Conservation (phyloP, 2,888 invertebrate species). For the Pecten maximus region DNA sequence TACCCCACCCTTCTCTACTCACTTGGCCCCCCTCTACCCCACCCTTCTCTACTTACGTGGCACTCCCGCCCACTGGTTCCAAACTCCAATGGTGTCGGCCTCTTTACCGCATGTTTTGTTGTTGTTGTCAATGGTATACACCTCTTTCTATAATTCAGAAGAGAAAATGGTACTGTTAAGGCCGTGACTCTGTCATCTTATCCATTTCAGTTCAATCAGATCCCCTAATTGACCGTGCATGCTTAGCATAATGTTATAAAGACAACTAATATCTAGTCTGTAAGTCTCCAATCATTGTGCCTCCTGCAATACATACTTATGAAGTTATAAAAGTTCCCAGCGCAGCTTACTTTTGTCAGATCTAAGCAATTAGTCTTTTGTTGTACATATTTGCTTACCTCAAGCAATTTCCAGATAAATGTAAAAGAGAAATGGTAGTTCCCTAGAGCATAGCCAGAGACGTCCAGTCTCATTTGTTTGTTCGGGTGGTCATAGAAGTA, state of each 20-base stretch:
- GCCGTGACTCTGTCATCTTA: no score
- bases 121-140: background rate
- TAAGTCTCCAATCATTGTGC: no score
- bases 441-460: background rate
- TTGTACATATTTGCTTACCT: background rate
- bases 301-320: no score
- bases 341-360: no score
- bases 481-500: background rate
- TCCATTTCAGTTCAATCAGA: no score
- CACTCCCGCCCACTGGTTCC: background rate
- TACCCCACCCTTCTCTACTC: background rate
- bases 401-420: background rate
- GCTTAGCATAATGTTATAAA: no score
- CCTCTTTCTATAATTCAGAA: background rate
- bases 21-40: background rate
- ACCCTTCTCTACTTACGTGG: background rate
- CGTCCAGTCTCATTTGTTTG: background rate
- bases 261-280: no score
- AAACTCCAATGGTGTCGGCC: background rate
- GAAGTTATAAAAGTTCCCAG: no score
- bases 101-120: background rate
- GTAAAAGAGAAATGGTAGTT: constrained; percentile 3
- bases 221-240: no score
- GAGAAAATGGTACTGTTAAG: no score
- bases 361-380: no score